phyloP scores from a whole-genome alignment of 2,888 invertebrate species.

The Troilus luridus region DNA sequence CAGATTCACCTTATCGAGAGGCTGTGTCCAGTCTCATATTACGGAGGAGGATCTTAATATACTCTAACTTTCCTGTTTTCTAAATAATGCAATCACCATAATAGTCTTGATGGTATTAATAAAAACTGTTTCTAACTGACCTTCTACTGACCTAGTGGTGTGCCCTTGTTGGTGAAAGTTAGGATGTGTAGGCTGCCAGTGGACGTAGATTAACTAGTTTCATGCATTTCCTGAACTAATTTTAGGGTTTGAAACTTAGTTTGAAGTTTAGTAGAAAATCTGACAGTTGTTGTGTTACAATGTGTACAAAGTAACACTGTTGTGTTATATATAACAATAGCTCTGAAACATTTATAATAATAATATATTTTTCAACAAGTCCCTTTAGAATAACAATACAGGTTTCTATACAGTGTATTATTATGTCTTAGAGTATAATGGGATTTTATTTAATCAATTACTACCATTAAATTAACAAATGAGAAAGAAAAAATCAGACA shows the following conservation, averaged over 20 bases:
- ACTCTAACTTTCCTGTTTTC: neutral
- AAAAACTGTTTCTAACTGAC: neutral
- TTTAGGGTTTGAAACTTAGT: neutral
- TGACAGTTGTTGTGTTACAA: too few species aligned
- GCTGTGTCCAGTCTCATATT: neutral
- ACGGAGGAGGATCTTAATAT: neutral
- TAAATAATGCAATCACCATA: neutral
- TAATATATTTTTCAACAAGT: too few species aligned
- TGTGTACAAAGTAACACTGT: too few species aligned
- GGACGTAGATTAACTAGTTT: neutral
- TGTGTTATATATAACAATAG: too few species aligned
- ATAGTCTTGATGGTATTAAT: neutral
- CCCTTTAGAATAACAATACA: too few species aligned
- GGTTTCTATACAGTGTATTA: too few species aligned
- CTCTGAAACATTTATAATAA: too few species aligned
- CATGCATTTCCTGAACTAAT: neutral
- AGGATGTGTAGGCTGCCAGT: neutral
- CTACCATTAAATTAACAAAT: too few species aligned
- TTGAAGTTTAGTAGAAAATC: neutral
- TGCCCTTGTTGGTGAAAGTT: slow-evolving; percentile 14
- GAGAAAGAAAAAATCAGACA: too few species aligned
- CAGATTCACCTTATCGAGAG: neutral
- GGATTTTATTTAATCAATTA: too few species aligned
- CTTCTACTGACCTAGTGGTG: slow-evolving; percentile 26
- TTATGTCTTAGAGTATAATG: too few species aligned